These are phyloP conservation scores for Clangula hyemalis DNA, from an alignment of 2,797 vertebrate genomes.

Conservation along the genomic window DNA sequence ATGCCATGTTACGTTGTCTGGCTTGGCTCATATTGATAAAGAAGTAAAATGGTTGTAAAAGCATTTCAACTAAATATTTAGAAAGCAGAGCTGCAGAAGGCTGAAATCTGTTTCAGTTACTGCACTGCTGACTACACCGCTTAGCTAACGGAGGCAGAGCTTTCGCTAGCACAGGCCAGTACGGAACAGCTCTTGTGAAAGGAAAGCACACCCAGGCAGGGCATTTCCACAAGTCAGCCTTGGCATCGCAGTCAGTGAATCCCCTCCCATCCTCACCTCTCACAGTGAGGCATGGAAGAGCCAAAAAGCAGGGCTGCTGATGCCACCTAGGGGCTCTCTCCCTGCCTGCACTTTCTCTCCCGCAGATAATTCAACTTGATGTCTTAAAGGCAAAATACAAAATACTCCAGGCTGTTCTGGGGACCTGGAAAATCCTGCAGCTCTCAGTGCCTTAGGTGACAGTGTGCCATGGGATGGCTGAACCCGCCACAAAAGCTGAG, in stretches of 20 bases:
- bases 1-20: constrained; percentile 56
- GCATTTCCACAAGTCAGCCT: fast-evolving
- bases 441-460: neutral
- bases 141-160: neutral
- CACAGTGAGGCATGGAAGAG: neutral
- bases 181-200: neutral
- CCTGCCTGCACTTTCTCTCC: constrained; percentile 21
- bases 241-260: neutral
- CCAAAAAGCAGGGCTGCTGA: constrained; percentile 31
- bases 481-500: neutral
- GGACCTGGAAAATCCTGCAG: neutral
- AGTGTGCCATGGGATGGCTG: too few relatives aligned
- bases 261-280: neutral
- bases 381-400: neutral
- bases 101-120: constrained; percentile 10
- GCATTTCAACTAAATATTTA: constrained; percentile 68
- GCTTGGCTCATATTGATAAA: constrained; percentile 33
- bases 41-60: constrained; percentile 65
- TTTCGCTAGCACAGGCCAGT: neutral
- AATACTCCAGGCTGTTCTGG: too few relatives aligned
- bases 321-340: constrained; percentile 59
- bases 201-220: neutral
- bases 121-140: neutral
- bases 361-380: neutral
- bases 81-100: constrained; percentile 34